phyloP scores from a whole-genome alignment of 2,888 invertebrate species.

The Cheilosia variabilis region DNA sequence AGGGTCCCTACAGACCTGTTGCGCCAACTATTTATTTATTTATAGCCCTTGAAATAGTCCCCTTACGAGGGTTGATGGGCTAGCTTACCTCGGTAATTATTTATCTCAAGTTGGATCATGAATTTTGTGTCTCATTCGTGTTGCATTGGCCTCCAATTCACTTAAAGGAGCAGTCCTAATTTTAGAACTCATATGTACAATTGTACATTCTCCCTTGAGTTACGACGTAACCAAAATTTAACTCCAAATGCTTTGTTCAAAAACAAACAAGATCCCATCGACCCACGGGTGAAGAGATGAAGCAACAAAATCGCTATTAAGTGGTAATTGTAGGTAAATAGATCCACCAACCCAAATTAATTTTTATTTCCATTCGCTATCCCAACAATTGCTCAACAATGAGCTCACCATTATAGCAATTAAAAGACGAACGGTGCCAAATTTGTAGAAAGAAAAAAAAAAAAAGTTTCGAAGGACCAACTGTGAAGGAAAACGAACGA shows the following conservation, averaged over 20 bases:
- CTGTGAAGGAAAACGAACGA: constrained; percentile 2
- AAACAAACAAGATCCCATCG: not conserved
- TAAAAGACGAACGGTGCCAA: constrained; percentile 7
- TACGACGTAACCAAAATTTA: not conserved
- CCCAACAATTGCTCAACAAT: constrained; percentile 2
- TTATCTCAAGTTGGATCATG: too few relatives aligned
- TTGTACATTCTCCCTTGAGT: too few relatives aligned
- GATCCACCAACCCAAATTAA: constrained; percentile 2
- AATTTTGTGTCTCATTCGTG: too few relatives aligned
- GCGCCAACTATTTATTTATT: too few relatives aligned
- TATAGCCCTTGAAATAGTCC: too few relatives aligned
- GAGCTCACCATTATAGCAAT: constrained; percentile 10
- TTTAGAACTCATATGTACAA: too few relatives aligned
- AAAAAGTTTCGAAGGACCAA: constrained; percentile 2
- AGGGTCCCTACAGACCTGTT: too few relatives aligned
- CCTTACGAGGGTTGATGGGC: too few relatives aligned
- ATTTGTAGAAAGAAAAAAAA: constrained; percentile 20
- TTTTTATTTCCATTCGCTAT: constrained; percentile 2
- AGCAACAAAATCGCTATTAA: constrained; percentile 1
- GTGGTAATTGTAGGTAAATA: constrained; percentile 30
- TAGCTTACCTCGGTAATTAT: too few relatives aligned
- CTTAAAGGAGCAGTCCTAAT: too few relatives aligned
- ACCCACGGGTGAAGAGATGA: not conserved
- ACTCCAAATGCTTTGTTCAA: not conserved
- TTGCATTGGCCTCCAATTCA: too few relatives aligned